Evolutionary conservation across 2,888 invertebrate genomes (phyloP).

Genomic region (Ophioninae sp.): DNA sequence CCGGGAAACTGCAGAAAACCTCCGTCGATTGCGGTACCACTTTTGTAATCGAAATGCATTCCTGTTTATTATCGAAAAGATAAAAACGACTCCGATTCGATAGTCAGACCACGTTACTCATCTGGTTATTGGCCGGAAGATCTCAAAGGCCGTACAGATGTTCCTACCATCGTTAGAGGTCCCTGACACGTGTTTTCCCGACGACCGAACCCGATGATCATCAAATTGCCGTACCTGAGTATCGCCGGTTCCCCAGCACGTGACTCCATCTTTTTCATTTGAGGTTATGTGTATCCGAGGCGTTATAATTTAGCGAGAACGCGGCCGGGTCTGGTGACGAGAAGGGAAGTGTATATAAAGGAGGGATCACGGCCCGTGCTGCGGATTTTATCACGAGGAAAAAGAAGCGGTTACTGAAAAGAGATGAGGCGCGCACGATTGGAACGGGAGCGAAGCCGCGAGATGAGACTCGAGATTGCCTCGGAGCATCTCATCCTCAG

Average conservation of each 20-base stretch:
- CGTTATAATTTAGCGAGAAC: slow-evolving; percentile 25
- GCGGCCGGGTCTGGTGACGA: neutral
- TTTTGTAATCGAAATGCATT: too few relatives aligned
- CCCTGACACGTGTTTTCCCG: neutral
- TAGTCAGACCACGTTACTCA: too few relatives aligned
- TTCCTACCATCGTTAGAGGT: neutral
- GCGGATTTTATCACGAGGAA: slow-evolving; percentile 61
- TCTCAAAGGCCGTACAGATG: neutral
- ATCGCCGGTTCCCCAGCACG: neutral
- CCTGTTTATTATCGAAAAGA: too few relatives aligned
- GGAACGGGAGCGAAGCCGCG: slow-evolving; percentile 67
- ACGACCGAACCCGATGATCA: neutral
- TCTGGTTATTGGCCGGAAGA: neutral
- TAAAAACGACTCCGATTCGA: too few relatives aligned
- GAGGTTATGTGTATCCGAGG: neutral
- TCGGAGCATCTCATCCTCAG: slow-evolving; percentile 58
- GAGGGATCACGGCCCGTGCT: slow-evolving; percentile 36
- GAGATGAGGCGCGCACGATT: slow-evolving; percentile 63
- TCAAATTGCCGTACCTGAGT: neutral
- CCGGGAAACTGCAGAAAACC: too few relatives aligned
- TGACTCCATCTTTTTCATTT: slow-evolving; percentile 1
- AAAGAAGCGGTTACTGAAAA: slow-evolving; percentile 61
- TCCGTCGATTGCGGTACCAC: too few relatives aligned
- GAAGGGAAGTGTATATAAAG: slow-evolving; percentile 1
- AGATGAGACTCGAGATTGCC: slow-evolving; percentile 74